A percentile compares a stretch with the other conserved stretches of the same genome.
Conservation (phyloP, 2,797 vertebrate species). For the Urosaurus nigricauda region DNA sequence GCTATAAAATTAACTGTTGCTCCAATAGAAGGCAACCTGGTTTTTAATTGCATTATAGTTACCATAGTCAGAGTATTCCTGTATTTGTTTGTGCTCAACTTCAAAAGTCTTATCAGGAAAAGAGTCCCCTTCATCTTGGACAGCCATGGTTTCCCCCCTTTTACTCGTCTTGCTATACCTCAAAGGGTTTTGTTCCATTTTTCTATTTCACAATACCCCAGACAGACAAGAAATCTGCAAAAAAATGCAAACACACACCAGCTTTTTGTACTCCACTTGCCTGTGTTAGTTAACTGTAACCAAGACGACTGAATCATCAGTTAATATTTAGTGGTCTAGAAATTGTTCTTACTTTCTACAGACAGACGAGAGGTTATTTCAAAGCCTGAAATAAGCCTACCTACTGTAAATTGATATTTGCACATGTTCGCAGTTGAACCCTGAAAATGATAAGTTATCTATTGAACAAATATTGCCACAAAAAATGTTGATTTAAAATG, state of each 20-base stretch:
- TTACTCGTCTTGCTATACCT: background rate
- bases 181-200: background rate
- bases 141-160: background rate
- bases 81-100: too few relatives aligned
- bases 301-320: background rate
- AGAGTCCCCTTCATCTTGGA: too few relatives aligned
- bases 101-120: too few relatives aligned
- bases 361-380: background rate
- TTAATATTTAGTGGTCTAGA: background rate
- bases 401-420: background rate
- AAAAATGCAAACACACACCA: background rate
- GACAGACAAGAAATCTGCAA: background rate
- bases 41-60: too few relatives aligned
- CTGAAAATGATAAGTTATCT: slow-evolving; percentile 1
- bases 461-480: slow-evolving; percentile 45
- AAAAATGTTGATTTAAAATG: slow-evolving; percentile 45
- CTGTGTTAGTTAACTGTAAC: background rate
- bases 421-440: background rate
- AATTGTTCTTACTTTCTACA: background rate
- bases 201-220: background rate
- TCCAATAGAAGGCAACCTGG: too few relatives aligned
- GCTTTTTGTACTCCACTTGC: background rate
- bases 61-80: too few relatives aligned
- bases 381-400: background rate
- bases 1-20: too few relatives aligned